Evolutionary conservation across 37 sponge, comb jelly and placozoan species (phyloP).

Genomic region (Aphrocallistes beatrix): DNA sequence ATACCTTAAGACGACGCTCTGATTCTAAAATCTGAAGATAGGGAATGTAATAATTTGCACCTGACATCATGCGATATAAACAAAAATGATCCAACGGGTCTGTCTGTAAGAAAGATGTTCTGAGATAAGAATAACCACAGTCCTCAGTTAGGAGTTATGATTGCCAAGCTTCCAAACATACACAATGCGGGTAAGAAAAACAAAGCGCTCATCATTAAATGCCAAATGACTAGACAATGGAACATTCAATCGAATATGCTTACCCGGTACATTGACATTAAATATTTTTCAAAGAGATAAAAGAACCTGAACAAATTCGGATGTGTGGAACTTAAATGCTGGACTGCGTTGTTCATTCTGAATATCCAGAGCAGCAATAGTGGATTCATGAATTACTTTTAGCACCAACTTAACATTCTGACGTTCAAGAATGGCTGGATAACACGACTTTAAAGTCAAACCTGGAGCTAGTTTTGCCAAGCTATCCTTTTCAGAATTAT

Average conservation of each 20-base stretch:
- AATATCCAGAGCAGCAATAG: not conserved
- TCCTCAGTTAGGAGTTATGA: not conserved
- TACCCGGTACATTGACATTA: not conserved
- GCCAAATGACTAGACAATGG: not conserved
- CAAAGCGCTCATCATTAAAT: not conserved
- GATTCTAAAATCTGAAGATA: too few relatives aligned
- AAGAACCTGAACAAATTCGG: not conserved
- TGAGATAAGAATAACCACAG: not conserved
- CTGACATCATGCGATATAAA: not conserved
- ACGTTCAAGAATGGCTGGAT: not conserved
- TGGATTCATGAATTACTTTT: not conserved
- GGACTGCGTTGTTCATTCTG: slow-evolving; percentile 2
- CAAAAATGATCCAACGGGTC: slow-evolving; percentile 5
- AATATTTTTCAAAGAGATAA: not conserved
- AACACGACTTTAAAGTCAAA: not conserved
- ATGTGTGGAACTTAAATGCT: not conserved
- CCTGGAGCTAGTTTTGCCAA: not conserved
- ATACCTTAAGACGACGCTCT: too few relatives aligned
- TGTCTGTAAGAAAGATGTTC: not conserved
- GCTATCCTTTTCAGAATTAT: not conserved
- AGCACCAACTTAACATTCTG: not conserved
- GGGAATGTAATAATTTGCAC: not conserved
- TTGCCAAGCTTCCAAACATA: not conserved
- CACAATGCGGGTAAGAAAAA: not conserved
- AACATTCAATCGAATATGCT: not conserved